phyloP scores from a whole-genome alignment of 30 jellyfish, hydroid and myxozoan species.

The Mastigias papua region DNA sequence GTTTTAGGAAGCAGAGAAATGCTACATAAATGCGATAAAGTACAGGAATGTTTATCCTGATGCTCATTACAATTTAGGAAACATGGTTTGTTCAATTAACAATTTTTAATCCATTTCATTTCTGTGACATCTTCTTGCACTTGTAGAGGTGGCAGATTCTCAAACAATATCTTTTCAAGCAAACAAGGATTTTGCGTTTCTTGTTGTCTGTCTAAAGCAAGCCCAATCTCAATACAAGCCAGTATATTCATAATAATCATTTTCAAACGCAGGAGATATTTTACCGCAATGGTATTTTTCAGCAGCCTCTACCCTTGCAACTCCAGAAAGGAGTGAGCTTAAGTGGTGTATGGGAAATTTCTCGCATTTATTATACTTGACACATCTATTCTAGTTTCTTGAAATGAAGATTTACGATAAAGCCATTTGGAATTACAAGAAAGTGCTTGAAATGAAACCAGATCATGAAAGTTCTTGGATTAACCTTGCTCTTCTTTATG shows the following conservation, averaged over 20 bases:
- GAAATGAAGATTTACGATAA: slow-evolving; percentile 49
- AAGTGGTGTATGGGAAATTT: not conserved
- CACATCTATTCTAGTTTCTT: slow-evolving; percentile 50
- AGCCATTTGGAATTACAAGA: slow-evolving; percentile 71
- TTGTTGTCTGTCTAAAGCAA: too few relatives aligned
- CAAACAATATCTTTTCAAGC: too few relatives aligned
- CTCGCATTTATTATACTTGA: not conserved
- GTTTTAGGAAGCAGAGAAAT: slow-evolving; percentile 83
- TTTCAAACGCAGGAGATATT: too few relatives aligned
- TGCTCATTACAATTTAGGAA: slow-evolving; percentile 92
- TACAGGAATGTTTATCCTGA: slow-evolving; percentile 79
- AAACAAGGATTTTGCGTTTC: too few relatives aligned
- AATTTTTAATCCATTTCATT: not conserved
- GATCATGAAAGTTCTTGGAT: slow-evolving; percentile 88
- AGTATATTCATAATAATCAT: too few relatives aligned
- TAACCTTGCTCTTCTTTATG: slow-evolving; percentile 67
- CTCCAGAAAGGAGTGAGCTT: too few relatives aligned
- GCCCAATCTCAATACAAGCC: too few relatives aligned
- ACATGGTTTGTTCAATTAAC: slow-evolving; percentile 66
- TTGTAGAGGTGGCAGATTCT: too few relatives aligned
- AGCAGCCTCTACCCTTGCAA: too few relatives aligned
- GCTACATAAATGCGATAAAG: slow-evolving; percentile 82
- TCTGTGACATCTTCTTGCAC: not conserved
- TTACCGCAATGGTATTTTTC: too few relatives aligned
- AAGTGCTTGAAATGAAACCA: slow-evolving; percentile 72